Evolutionary conservation across 37 sponge, comb jelly and placozoan species (phyloP), one percentile per base, ranked within the genome.

Genomic region (Ephydatia muelleri): DNA sequence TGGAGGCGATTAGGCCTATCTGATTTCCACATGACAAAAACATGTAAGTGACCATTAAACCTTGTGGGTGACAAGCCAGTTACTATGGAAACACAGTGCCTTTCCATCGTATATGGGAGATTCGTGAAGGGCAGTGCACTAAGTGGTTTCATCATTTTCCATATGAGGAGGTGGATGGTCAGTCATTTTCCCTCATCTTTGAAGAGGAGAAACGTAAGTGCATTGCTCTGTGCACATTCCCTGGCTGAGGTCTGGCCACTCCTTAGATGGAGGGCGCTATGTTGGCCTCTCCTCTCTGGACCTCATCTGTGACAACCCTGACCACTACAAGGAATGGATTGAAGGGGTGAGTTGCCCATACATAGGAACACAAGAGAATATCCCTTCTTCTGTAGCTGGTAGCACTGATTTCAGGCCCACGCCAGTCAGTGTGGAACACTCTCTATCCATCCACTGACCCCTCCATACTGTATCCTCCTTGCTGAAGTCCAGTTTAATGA

Each of bases 111-210:
- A 49, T 93, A 11, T 47, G 84, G 40, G 94, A 93, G 65, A 75
- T 93, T 8, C 70, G 94, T 2, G 40, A 70, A 67, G 94, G 94
- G 23, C 94, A 93, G 88, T 65, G 65, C 30, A 87, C 94, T 6
- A 49, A 81, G 3, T 33, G 73, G 65, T 93, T 93, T 82, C 77
- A 84, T 68, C 83, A 86, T 65, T 93, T 90, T 38, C 94, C 94
- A 3, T 93, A 90, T 65, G 88, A 84, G 23, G 82, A 87, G 39
- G 84, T 84, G 11, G 86, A 74, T 47, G 81, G 68, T 12, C 87
- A 90, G 73, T 93, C 94, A 25, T 87, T 93, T 22, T 93, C 94
- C 38, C 65, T 93, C 40, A 75, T 93, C 23, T 89, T 81, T 87
- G 94, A 93, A 71, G 67, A 69, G 11, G 91, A 83, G 72, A 90